Evolutionary conservation across 2,797 vertebrate genomes (phyloP), one percentile per base, ranked within the genome.

Genomic region (Pampus argenteus): DNA sequence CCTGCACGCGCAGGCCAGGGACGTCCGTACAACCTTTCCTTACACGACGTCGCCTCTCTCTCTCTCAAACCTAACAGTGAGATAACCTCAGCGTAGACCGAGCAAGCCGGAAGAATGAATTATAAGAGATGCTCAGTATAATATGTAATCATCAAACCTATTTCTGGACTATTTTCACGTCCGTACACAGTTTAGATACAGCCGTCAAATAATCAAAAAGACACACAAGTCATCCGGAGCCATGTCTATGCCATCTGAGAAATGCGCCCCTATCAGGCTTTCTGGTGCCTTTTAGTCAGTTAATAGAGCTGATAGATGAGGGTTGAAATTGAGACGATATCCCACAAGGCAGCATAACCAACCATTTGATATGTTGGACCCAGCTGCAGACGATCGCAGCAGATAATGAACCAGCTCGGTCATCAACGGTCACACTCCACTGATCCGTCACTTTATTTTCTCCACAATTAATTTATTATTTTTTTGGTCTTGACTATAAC

Each of bases 281-380:
- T 20, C 31, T 42, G 71, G 17, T 59, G 11, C 79, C 76, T 76
- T 81, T 81, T 78, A n/a, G 51, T 75, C 73, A 23, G 76, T 26
- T 88, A 83, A 86, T 86, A 63, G 70, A 73, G 15, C 79, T 28
- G 71, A 71, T 67, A 74, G 80, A 82, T 48, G 54, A 64, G 56
- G 34, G 52, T 42, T 67, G 72, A 81, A 74, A 81, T 60, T 15
- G 75, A 84, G 74, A 81, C 26, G 55, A 50, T 59, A 58, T 81
- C 64, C 78, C 61, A 78, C 64, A 60, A 60, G 71, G 72, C 80
- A 61, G 42, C 55, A 20, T 14, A 20, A 49, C 31, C 47, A 58
- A 54, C 77, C 66, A 76, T 28, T 25, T 38, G 11, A 72, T 72
- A 49, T 66, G 59, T 57, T 8, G 54, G 50, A 66, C 34, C 73